Evolutionary conservation across 2,797 vertebrate genomes (phyloP).

Genomic region (Ctenopoma multispine): DNA sequence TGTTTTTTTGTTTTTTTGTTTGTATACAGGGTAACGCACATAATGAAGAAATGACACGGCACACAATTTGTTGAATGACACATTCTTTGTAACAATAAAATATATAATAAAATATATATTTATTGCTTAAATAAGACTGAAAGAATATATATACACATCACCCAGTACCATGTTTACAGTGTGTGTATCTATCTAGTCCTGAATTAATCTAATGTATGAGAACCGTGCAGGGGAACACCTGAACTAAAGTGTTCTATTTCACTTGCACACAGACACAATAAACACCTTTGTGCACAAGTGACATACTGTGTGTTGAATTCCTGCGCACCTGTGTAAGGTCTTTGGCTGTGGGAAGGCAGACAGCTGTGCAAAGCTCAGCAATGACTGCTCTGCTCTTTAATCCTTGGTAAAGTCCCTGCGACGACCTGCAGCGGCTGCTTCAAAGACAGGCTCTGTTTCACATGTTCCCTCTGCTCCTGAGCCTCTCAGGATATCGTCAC

Average conservation of each 20-base stretch:
- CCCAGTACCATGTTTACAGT: not conserved
- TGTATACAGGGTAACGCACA: too few species aligned
- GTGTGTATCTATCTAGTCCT: constrained; percentile 13
- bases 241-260: constrained; percentile 21
- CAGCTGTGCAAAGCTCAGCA: constrained; percentile 69
- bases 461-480: not conserved
- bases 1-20: too few species aligned
- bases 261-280: constrained; percentile 28
- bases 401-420: constrained; percentile 49
- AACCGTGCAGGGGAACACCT: constrained; percentile 49
- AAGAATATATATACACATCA: not conserved
- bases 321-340: constrained; percentile 57
- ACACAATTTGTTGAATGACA: too few species aligned
- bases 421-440: constrained; percentile 51
- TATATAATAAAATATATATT: too few species aligned
- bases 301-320: constrained; percentile 59
- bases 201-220: constrained; percentile 13
- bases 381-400: constrained; percentile 60
- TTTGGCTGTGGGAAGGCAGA: constrained; percentile 61
- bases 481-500: constrained; percentile 6
- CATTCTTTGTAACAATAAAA: too few species aligned
- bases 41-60: not conserved
- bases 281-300: constrained; percentile 46
- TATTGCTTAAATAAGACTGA: too few species aligned
- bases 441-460: constrained; percentile 60